These are phyloP conservation scores for Euphydryas editha DNA, from an alignment of 2,888 invertebrate species.

Conservation along the genomic window DNA sequence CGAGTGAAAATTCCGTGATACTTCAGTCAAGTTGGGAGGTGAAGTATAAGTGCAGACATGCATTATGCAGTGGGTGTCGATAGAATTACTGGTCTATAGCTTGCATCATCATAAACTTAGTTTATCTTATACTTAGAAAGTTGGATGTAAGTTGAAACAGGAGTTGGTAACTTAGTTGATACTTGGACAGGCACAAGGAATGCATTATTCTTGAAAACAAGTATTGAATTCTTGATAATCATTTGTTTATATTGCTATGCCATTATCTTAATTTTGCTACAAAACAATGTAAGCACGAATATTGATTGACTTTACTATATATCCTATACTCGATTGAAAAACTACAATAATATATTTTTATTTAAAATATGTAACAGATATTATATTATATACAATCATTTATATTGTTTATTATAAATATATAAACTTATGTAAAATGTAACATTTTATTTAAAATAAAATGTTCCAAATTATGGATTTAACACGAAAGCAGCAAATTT, in stretches of 20 bases:
- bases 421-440: too few relatives aligned
- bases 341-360: too few relatives aligned
- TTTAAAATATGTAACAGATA: too few relatives aligned
- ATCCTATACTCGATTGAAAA: too few relatives aligned
- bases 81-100: slow-evolving; percentile 57
- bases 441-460: too few relatives aligned
- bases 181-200: slow-evolving; percentile 12
- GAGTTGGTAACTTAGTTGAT: slow-evolving; percentile 23
- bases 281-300: neutral
- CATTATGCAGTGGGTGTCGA: slow-evolving; percentile 69
- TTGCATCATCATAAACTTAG: slow-evolving; percentile 64
- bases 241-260: neutral
- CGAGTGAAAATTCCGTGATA: slow-evolving; percentile 47
- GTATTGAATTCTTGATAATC: slow-evolving; percentile 1
- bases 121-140: slow-evolving; percentile 48
- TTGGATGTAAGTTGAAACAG: slow-evolving; percentile 23
- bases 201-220: slow-evolving; percentile 13
- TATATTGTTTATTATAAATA: too few relatives aligned
- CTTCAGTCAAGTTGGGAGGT: slow-evolving; percentile 50
- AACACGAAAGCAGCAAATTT: too few relatives aligned
- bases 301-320: too few relatives aligned
- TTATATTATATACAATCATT: too few relatives aligned
- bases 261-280: neutral
- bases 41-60: slow-evolving; percentile 70
- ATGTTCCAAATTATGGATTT: too few relatives aligned